Evolutionary conservation across 2,113 vertebrate species (phyloP).

Genomic region (Empidonax alnorum): DNA sequence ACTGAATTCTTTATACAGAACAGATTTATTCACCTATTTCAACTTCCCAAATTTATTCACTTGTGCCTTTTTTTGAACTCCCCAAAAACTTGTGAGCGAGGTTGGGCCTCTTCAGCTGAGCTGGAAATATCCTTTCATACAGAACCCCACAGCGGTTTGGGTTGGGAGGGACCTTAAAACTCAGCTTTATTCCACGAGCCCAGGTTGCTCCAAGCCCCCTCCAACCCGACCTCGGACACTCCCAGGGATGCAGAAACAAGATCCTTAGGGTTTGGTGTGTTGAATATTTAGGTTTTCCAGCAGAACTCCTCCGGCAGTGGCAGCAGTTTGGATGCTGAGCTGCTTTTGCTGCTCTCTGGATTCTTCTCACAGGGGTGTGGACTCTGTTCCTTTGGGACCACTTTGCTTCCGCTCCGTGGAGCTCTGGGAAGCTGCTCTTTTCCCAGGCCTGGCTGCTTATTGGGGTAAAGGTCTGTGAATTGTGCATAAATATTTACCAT

Average conservation of each 20-base stretch:
- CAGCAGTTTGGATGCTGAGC: background rate
- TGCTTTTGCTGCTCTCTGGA: background rate
- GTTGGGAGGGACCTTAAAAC: background rate
- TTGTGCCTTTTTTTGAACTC: background rate
- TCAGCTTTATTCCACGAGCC: background rate
- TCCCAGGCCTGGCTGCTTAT: slow-evolving; percentile 69
- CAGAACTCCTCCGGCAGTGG: background rate
- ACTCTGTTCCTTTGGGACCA: slow-evolving; percentile 37
- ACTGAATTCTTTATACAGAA: background rate
- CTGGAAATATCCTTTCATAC: fast-evolving
- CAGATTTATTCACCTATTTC: background rate
- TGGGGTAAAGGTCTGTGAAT: slow-evolving; percentile 78
- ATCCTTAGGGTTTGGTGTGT: fast-evolving
- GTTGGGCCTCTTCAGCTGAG: background rate
- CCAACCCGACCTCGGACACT: background rate
- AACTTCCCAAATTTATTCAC: background rate
- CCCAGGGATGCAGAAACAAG: fast-evolving
- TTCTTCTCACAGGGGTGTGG: background rate
- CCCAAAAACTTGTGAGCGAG: fast-evolving
- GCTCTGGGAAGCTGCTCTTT: slow-evolving; percentile 72
- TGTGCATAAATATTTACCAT: slow-evolving; percentile 71
- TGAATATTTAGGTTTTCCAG: background rate
- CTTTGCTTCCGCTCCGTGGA: background rate
- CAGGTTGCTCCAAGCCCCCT: background rate
- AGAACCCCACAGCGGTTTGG: background rate